Percentiles rank a stretch among this genome's conserved stretches.
These are phyloP conservation scores for Aurelia sp. DNA, from an alignment of 30 jellyfish, hydroid and myxozoan genomes.

Conservation along the genomic window DNA sequence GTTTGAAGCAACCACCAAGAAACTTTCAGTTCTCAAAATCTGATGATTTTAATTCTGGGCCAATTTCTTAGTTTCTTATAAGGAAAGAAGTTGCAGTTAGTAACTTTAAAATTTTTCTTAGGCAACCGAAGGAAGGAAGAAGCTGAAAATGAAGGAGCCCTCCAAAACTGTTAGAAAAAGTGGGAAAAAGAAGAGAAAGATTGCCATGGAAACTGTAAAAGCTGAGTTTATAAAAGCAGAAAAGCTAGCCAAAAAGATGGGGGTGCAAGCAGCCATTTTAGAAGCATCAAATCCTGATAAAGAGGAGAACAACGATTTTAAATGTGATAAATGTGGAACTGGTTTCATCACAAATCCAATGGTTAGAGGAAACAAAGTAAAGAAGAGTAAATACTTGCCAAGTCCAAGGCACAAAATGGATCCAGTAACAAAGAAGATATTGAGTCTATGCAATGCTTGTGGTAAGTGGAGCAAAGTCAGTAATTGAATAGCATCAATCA, in stretches of 20 bases:
- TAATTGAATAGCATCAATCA: too few relatives aligned
- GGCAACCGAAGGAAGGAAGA: too few relatives aligned
- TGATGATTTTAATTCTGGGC: too few relatives aligned
- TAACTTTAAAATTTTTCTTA: too few relatives aligned
- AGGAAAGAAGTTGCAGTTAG: too few relatives aligned
- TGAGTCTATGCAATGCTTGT: constrained; percentile 96
- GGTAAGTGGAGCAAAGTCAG: constrained; percentile 45
- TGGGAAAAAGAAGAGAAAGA: background rate
- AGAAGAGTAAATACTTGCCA: constrained; percentile 71
- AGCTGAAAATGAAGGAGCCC: too few relatives aligned
- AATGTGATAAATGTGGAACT: constrained; percentile 88
- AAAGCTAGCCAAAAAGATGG: constrained; percentile 2
- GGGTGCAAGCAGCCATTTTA: background rate
- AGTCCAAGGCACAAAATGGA: constrained; percentile 96
- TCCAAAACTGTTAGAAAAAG: background rate
- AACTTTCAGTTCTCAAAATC: too few relatives aligned
- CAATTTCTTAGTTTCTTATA: too few relatives aligned
- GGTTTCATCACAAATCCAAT: constrained; percentile 85
- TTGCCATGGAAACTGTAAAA: background rate
- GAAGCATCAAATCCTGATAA: background rate
- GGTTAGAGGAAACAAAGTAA: constrained; percentile 81
- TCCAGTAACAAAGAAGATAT: constrained; percentile 87
- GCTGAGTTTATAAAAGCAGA: background rate
- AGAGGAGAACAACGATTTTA: constrained; percentile 23
- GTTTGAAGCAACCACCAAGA: too few relatives aligned